These are phyloP conservation scores for Indicator maculatus DNA, from an alignment of 2,113 vertebrate species.

Conservation along the genomic window DNA sequence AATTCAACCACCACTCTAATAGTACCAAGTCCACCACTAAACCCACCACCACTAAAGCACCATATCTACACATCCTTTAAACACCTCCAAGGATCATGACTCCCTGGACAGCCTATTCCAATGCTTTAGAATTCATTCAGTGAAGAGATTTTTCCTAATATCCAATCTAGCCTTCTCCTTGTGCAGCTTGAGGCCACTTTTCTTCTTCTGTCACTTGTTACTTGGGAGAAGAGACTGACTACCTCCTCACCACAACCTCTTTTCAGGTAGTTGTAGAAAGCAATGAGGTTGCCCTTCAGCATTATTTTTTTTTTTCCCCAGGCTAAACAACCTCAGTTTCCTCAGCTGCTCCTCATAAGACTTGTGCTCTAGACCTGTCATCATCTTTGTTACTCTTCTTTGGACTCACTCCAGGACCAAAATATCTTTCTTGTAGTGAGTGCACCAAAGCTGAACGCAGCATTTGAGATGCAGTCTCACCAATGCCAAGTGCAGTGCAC, in stretches of 20 bases:
- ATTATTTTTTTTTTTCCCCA: not conserved
- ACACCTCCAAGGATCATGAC: not conserved
- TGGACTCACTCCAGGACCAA: not conserved
- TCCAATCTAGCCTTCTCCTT: not conserved
- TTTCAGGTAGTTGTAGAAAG: not conserved
- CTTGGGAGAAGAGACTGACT: not conserved
- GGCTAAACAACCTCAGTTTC: not conserved
- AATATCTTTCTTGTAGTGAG: not conserved
- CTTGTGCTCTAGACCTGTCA: not conserved
- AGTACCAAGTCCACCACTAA: not conserved
- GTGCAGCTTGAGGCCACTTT: not conserved
- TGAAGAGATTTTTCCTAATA: not conserved
- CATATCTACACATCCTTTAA: not conserved
- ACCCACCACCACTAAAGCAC: too few relatives aligned
- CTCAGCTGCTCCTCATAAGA: not conserved
- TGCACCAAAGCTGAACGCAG: not conserved
- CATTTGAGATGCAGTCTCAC: not conserved
- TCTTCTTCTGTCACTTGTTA: not conserved
- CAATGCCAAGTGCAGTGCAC: not conserved
- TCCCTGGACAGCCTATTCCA: not conserved
- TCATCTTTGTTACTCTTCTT: not conserved
- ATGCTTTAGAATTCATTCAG: fast-evolving
- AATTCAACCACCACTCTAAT: too few relatives aligned
- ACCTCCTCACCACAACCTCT: fast-evolving
- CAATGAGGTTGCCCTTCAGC: not conserved